Base-by-base conservation (phyloP, 2,113 vertebrate genomes). In the Machaerirhynchus nigripectus region DNA sequence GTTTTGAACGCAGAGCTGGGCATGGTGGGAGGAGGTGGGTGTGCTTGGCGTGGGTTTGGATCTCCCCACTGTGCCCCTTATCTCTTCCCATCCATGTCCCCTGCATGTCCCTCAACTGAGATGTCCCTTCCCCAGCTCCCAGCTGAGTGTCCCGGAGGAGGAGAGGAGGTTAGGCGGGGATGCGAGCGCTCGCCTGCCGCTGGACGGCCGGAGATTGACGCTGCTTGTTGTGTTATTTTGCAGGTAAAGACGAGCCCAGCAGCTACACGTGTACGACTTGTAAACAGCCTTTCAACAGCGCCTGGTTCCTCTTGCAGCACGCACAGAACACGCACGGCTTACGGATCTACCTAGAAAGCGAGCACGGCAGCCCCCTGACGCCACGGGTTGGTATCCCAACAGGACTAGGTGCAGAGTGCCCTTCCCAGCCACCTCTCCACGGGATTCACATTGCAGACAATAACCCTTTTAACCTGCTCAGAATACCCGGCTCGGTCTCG, bases 241-340 rank as follows among this genome's bases (percentile, higher is more conserved):
- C 98, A 99, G 99, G 99, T 98, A 99, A 99, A 98, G 99, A 99
- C 94, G 99, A 99, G 98, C 99, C 99, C 87, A 99, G 99, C 98
- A 99, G 98, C 98, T 99, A 99, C 97, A 99, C 99, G 97, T 99
- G 99, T 99, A 99, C 99, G 95, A 99, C 99, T 96, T 99, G 99
- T 98, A 99, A 99, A 98, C 99, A 99, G 98, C 98, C 99, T 85
- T 99, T 99, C 96, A 99, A 99, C 98, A 99, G 99, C 95, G 99
- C 99, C 97, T 99, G 99, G 99, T 99, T 99, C 98, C 98, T 99
- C 97, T 99, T 99, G 97, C 99, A 99, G 98, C 99, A 99, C 74
- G 99, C 99, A 97, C 99, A 99, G 99, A 99, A 99, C 98, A 99
- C 98, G 93, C 99, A 99, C 44, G 99, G 99, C 98, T 99, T 99